These are phyloP conservation scores for Chrysocyon brachyurus DNA, from an alignment of 2,797 vertebrate species.

Conservation along the genomic window DNA sequence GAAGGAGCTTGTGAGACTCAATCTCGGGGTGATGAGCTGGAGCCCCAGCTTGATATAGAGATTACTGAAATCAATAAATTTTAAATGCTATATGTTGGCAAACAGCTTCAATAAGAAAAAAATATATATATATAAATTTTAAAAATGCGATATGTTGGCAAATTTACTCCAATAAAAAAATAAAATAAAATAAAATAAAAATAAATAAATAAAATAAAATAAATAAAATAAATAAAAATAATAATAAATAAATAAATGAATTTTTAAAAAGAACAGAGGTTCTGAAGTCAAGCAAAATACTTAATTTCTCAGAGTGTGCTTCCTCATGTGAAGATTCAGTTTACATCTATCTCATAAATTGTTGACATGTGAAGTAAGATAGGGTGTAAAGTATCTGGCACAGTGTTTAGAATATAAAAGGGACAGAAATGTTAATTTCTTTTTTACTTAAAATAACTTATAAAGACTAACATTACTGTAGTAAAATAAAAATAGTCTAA, in stretches of 20 bases:
- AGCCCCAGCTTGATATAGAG: not conserved
- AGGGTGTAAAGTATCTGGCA: not conserved
- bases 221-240: too few species aligned
- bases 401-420: not conserved
- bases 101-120: too few species aligned
- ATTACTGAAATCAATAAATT: not conserved
- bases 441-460: slow-evolving; percentile 30
- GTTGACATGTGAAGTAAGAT: not conserved
- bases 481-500: slow-evolving; percentile 11
- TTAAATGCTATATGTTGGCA: not conserved
- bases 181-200: too few species aligned
- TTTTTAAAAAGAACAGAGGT: not conserved
- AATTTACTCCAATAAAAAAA: too few species aligned
- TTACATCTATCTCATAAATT: not conserved
- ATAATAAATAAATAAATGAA: not conserved
- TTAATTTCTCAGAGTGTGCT: not conserved
- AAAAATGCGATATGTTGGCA: too few species aligned
- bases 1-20: not conserved
- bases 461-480: slow-evolving; percentile 36
- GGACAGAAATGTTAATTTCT: not conserved
- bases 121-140: too few species aligned
- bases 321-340: not conserved
- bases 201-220: too few species aligned
- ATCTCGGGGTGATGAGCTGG: not conserved
- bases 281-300: slow-evolving; percentile 4